Percentiles rank a stretch among this genome's conserved stretches.
These are phyloP conservation scores for Octonoba sinensis DNA, from an alignment of 2,888 invertebrate genomes.

Conservation along the genomic window DNA sequence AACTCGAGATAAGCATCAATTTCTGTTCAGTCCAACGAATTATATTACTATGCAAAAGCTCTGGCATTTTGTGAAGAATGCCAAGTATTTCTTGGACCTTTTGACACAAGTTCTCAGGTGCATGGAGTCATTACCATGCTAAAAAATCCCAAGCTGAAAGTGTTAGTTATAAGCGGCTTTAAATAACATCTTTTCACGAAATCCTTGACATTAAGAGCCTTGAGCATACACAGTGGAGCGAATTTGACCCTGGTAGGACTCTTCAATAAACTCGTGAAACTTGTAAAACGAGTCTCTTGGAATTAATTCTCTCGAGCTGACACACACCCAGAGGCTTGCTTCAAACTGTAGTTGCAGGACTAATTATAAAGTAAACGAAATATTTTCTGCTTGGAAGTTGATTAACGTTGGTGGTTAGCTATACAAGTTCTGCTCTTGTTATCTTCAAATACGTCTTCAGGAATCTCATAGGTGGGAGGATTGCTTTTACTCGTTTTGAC, in stretches of 20 bases:
- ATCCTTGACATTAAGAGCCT: conserved; percentile 53
- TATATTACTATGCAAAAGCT: neutral
- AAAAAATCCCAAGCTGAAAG: conserved; percentile 27
- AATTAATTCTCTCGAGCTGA: conserved; percentile 36
- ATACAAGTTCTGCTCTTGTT: no score
- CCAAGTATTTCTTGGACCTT: conserved; percentile 23
- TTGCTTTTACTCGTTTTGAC: no score
- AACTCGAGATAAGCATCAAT: neutral
- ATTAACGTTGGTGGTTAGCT: no score
- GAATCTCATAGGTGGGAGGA: no score
- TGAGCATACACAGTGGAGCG: conserved; percentile 24
- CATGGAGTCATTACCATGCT: conserved; percentile 14
- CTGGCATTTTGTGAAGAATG: neutral
- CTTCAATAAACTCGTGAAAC: conserved; percentile 33
- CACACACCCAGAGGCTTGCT: conserved; percentile 39
- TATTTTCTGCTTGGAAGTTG: no score
- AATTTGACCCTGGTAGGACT: conserved; percentile 33
- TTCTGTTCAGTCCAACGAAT: neutral
- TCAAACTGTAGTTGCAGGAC: neutral
- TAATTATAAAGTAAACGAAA: conserved; percentile 44
- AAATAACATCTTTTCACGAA: conserved; percentile 32
- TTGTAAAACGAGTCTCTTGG: conserved; percentile 44
- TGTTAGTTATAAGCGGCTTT: conserved; percentile 37
- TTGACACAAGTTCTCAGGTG: conserved; percentile 9
- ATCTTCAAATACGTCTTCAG: no score